Percentiles rank a stretch among this genome's conserved stretches.
These are phyloP conservation scores for Nephotettix cincticeps DNA, from an alignment of 1,140 invertebrate genomes.

Conservation along the genomic window DNA sequence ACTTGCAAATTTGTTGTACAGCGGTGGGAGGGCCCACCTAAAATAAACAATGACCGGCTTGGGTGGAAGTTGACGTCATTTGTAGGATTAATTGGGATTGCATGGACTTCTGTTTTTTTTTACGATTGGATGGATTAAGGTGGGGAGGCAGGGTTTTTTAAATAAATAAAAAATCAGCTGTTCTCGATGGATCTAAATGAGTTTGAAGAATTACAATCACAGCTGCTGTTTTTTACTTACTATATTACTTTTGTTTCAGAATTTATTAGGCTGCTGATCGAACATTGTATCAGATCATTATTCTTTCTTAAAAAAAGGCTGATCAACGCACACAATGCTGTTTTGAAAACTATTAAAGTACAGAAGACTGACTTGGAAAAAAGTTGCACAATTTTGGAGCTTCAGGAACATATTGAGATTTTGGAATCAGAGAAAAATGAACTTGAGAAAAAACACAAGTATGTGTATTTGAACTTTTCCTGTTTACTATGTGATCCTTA, in stretches of 20 bases:
- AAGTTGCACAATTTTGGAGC: not conserved
- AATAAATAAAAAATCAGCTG: no score
- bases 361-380: not conserved
- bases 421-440: constrained; percentile 24
- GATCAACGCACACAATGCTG: not conserved
- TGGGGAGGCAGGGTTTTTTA: no score
- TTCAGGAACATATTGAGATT: constrained; percentile 14
- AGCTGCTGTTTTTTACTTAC: no score
- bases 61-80: no score
- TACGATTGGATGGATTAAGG: no score
- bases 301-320: not conserved
- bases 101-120: no score
- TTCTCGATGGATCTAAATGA: no score
- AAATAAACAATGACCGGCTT: no score
- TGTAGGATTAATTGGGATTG: no score
- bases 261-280: not conserved
- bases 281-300: constrained; percentile 1
- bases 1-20: no score
- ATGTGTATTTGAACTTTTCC: constrained; percentile 7
- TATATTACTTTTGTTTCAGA: not conserved
- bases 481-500: not conserved
- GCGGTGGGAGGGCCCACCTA: no score
- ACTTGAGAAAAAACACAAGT: constrained; percentile 29
- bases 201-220: no score
- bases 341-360: constrained; percentile 3